Base-by-base conservation (phyloP, 2,888 invertebrate genomes). In the Paralinhomoeus sp. region DNA sequence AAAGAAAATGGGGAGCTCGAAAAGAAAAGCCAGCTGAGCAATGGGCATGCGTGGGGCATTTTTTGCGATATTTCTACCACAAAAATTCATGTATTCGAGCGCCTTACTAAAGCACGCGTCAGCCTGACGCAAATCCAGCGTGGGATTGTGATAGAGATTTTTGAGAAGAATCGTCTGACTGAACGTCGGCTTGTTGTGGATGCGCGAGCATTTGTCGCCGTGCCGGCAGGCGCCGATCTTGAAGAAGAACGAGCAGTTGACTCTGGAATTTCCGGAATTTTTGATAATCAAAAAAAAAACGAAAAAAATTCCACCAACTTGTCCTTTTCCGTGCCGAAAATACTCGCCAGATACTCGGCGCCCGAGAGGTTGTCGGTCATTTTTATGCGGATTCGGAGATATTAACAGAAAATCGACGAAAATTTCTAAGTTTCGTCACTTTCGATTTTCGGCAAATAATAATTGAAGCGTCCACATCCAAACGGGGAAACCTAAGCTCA, bases 161-260 rank as follows among this genome's bases (percentile, higher is more conserved):
- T 91, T 89, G 43, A 99, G 69, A 44, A 97, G 69, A 47, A 93
- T 83, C 41, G 97, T 97, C 75, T 93, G 75, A 56, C 93, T 97
- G 69, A 99, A 97, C 9, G 91, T 93, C 17, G 97, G 97, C 64
- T 91, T 91, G 66, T 99, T 97, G 66, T 97, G 97, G 54, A 97
- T 84, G 54, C 97, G 74, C 1, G 93, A 93, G 65, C 97, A 97
- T 49, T 93, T 75, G 62, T 93, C 93, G n/a, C 97, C 97, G 68
- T 99, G 97, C 51, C 97, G 75, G 64, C 97, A 97, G 35, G 97
- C 97, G 62, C 97, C 97, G 54, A 99, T 99, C 75, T 97, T 97
- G 67, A 97, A 97, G 69, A 93, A 97, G 70, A 97, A 97, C 18
- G 93, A 97, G 65, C 97, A 99, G 67, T 99, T 97, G 55, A 93